Conservation (phyloP, 2,797 vertebrate species). For the Podarcis siculus region DNA sequence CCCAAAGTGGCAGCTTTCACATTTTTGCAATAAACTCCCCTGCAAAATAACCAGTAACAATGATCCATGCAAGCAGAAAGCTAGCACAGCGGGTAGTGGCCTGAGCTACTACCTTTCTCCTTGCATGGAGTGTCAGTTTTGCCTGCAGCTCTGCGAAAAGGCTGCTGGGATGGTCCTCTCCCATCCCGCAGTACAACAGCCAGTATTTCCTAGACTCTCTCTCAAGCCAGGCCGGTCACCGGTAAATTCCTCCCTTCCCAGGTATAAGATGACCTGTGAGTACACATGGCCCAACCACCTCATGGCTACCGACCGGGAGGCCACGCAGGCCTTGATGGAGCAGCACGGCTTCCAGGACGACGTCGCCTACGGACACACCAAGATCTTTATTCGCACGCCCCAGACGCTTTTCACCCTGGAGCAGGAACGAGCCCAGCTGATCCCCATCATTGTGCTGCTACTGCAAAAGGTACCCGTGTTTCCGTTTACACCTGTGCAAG, state of each 20-base stretch:
- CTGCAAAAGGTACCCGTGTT: slow-evolving; percentile 87
- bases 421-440: slow-evolving; percentile 85
- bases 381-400: slow-evolving; percentile 91
- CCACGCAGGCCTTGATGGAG: slow-evolving; percentile 85
- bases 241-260: slow-evolving; percentile 42
- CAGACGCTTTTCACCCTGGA: slow-evolving; percentile 87
- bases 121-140: background rate
- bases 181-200: background rate
- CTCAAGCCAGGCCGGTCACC: background rate
- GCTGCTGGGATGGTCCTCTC: background rate
- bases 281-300: slow-evolving; percentile 97
- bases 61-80: no score
- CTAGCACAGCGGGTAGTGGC: background rate
- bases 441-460: slow-evolving; percentile 93
- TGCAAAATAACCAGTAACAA: no score
- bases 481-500: no score
- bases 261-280: slow-evolving; percentile 97
- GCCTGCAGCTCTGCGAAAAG: background rate
- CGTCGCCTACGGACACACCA: slow-evolving; percentile 89
- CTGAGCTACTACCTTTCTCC: background rate
- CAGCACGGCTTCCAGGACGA: slow-evolving; percentile 89
- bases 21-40: background rate
- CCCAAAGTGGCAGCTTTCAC: background rate
- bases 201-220: background rate
- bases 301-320: slow-evolving; percentile 86